Conservation (phyloP, 2,888 invertebrate genomes). For the Resseliella maxima region DNA sequence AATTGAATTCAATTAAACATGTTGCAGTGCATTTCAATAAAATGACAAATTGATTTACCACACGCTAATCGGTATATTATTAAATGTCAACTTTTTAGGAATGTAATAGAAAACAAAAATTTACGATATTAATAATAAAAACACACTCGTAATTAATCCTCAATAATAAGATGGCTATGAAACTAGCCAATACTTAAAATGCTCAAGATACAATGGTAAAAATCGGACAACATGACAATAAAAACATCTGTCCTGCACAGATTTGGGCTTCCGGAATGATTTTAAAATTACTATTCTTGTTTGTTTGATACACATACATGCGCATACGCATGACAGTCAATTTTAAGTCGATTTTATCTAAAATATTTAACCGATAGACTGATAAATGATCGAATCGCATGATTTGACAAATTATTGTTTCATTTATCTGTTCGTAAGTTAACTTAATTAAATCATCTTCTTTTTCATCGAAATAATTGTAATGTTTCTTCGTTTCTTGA, state of each 20-base stretch:
- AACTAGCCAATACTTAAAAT: background rate
- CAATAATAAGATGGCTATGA: too few species aligned
- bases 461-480: too few species aligned
- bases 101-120: background rate
- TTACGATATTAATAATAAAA: too few species aligned
- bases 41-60: background rate
- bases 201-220: background rate
- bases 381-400: too few species aligned
- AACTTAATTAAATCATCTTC: too few species aligned
- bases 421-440: too few species aligned
- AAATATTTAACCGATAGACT: too few species aligned
- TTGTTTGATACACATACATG: conserved; percentile 3
- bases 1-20: background rate
- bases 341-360: too few species aligned
- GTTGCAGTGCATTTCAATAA: background rate
- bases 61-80: background rate
- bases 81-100: background rate
- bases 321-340: too few species aligned
- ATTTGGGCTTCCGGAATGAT: background rate
- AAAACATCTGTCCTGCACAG: conserved; percentile 23
- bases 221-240: background rate
- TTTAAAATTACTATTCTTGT: background rate
- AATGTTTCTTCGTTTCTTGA: too few species aligned
- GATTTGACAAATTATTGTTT: too few species aligned
- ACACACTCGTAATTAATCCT: too few species aligned